Evolutionary conservation across 2,888 invertebrate genomes (phyloP), one percentile per base, ranked within the genome.

Genomic region (Dasypogon diadema): DNA sequence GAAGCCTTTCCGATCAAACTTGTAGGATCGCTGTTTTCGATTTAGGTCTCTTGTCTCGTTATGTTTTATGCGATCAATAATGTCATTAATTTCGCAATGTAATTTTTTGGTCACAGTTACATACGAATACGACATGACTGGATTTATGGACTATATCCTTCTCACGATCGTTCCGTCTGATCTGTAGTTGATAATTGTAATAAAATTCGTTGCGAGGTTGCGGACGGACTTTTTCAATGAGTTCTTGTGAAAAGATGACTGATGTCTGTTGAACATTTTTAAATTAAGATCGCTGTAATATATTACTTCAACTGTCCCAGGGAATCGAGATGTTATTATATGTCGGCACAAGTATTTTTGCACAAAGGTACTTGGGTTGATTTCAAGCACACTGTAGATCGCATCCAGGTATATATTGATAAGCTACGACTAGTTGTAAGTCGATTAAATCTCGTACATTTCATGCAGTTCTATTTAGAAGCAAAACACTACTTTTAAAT

Each of bases 31-130:
- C 34, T 70, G 51, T 70, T 54, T 70, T 70, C 30, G 70, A 54
- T 54, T 70, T 14, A 60, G 37, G 56, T 34, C 46, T 58, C 74
- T 74, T 74, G 74, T 74, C 74, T 74, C 37, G 58, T 58, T 58
- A 74, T 74, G 58, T 74, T 74, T 74, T 74, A 74, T 74, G 74
- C 56, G 74, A 74, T 74, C 74, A 60, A 74, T 74, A 74, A 74
- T 74, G 74, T 74, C 74, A 74, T 74, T 74, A 60, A 74, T 74
- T 74, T 74, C 26, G 24, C 48, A 48, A 74, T 60, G 74, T 26
- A 70, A 54, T 70, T 70, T 70, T 70, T 70, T 70, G 30, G 30
- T 70, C 21, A 18, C 34, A 21, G 54, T 30, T 70, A 70, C 70
- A 70, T 70, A 65, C 54, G 70, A 30, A 37, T 70, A 70, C n/a